Evolutionary conservation across 2,113 vertebrate genomes (phyloP).

Genomic region (Todiramphus saurophagus): DNA sequence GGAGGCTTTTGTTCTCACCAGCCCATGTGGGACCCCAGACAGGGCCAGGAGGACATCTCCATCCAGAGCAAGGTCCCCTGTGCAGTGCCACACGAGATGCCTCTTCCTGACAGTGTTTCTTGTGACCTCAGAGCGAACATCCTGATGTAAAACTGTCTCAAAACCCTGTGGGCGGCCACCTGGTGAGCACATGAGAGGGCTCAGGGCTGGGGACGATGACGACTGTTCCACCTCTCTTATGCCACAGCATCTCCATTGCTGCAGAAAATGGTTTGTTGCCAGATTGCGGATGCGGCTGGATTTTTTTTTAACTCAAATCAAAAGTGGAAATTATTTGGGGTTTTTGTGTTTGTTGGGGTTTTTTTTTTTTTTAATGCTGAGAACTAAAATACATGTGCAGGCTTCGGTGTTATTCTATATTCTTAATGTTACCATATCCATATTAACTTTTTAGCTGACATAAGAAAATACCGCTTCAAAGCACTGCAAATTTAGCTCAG

Average conservation of each 20-base stretch:
- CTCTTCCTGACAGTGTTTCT: background rate
- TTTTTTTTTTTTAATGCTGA: background rate
- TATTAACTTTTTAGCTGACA: slow-evolving; percentile 71
- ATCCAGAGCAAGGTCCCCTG: accelerated
- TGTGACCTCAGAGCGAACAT: accelerated
- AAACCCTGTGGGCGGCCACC: accelerated
- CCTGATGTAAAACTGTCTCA: background rate
- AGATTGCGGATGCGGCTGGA: background rate
- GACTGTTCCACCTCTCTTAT: too few relatives aligned
- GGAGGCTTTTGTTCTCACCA: accelerated
- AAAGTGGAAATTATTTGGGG: background rate
- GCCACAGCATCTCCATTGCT: background rate
- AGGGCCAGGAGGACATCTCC: too few relatives aligned
- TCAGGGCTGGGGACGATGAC: background rate
- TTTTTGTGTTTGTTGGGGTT: background rate
- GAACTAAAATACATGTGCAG: background rate
- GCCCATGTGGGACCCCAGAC: background rate
- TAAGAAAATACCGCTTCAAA: slow-evolving; percentile 61
- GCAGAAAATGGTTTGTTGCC: background rate
- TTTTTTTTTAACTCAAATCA: background rate
- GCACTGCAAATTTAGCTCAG: slow-evolving; percentile 56
- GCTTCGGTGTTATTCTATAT: background rate
- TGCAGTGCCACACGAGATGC: accelerated
- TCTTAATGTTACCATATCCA: slow-evolving; percentile 33
- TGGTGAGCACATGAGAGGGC: background rate